phyloP scores from a whole-genome alignment of 2,797 vertebrate genomes.

The Danio tinwini region DNA sequence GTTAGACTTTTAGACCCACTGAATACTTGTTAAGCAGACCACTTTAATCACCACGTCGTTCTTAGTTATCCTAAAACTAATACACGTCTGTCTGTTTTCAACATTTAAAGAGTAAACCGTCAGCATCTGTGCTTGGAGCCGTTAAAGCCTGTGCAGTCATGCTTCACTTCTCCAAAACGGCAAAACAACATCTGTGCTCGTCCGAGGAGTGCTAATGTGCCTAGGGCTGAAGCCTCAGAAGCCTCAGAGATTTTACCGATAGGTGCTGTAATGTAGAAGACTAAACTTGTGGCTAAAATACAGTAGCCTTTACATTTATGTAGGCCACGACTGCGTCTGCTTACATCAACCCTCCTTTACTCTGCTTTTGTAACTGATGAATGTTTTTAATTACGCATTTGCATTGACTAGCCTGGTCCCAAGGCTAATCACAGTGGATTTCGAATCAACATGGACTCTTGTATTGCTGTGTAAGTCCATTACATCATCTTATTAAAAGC shows the following conservation, averaged over 20 bases:
- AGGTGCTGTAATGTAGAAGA: constrained; percentile 18
- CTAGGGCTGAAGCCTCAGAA: constrained; percentile 37
- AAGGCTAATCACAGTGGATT: constrained; percentile 15
- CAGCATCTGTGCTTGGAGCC: constrained; percentile 29
- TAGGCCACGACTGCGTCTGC: neutral
- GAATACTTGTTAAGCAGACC: neutral
- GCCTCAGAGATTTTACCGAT: constrained; percentile 37
- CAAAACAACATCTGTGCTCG: constrained; percentile 60
- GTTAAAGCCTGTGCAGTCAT: constrained; percentile 15
- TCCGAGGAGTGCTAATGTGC: constrained; percentile 43
- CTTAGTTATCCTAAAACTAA: constrained; percentile 1
- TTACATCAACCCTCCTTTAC: constrained; percentile 12
- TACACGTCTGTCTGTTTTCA: constrained; percentile 27
- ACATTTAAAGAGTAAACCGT: constrained; percentile 2
- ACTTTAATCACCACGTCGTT: constrained; percentile 2
- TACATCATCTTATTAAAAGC: constrained; percentile 25
- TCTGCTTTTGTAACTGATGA: neutral
- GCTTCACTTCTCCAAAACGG: constrained; percentile 39
- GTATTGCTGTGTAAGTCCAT: constrained; percentile 22
- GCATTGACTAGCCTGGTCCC: constrained; percentile 10
- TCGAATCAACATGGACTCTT: neutral
- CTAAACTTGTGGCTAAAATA: neutral
- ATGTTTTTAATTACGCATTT: neutral
- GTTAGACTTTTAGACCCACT: neutral
- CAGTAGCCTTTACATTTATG: neutral